phyloP scores from a whole-genome alignment of 2,888 invertebrate genomes.

The Acanthosepion esculentum region DNA sequence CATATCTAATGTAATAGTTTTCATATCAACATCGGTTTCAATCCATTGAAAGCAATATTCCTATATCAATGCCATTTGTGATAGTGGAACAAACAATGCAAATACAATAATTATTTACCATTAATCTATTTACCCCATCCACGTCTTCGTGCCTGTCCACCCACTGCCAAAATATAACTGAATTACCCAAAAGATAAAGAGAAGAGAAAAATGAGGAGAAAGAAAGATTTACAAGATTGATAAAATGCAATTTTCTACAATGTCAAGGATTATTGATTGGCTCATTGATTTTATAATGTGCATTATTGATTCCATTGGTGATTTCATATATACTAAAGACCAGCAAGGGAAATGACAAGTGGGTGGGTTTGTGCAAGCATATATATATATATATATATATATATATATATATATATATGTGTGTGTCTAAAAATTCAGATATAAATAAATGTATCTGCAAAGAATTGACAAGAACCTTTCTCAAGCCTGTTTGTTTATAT shows the following conservation, averaged over 20 bases:
- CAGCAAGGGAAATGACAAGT: not conserved
- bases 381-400: too few species aligned
- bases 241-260: not conserved
- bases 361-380: not conserved
- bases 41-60: too few species aligned
- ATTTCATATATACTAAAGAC: not conserved
- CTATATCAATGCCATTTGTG: too few species aligned
- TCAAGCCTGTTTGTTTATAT: too few species aligned
- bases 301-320: not conserved
- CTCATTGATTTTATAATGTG: not conserved
- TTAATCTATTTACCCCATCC: not conserved
- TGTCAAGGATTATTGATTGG: conserved; percentile 33
- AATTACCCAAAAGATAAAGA: not conserved
- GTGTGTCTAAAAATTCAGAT: not conserved
- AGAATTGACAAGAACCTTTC: too few species aligned
- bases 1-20: too few species aligned
- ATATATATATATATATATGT: too few species aligned
- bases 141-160: not conserved
- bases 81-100: not conserved
- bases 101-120: not conserved
- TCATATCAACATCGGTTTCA: too few species aligned
- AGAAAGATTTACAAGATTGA: not conserved
- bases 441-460: too few species aligned
- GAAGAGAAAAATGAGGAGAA: too few species aligned
- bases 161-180: not conserved